A percentile compares a stretch with the other conserved stretches of the same genome.
Conservation (phyloP, 2,888 invertebrate genomes). For the Leptopilina syphax region DNA sequence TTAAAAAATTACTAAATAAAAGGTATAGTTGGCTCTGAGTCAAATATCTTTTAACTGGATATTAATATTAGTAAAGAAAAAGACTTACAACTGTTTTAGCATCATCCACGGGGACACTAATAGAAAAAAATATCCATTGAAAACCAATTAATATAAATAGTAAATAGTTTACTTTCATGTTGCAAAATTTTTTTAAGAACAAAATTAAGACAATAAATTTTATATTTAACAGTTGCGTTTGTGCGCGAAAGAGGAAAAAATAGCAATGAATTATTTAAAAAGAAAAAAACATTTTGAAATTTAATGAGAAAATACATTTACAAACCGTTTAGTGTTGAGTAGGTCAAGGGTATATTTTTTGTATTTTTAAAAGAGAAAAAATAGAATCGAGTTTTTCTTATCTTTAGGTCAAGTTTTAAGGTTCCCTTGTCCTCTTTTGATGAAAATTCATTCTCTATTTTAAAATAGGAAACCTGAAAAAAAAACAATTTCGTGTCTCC, state of each 20-base stretch:
- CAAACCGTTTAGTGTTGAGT: not conserved
- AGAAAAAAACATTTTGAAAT: not conserved
- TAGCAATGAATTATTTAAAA: not conserved
- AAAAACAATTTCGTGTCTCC: too few relatives aligned
- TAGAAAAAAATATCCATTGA: not conserved
- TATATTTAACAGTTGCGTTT: too few relatives aligned
- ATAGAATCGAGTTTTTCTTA: not conserved
- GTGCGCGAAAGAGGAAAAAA: not conserved
- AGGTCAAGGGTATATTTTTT: not conserved
- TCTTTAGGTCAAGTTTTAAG: not conserved
- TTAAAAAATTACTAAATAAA: too few relatives aligned
- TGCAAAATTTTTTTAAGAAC: not conserved
- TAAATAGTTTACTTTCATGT: not conserved
- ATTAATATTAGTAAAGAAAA: too few relatives aligned
- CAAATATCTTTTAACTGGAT: too few relatives aligned
- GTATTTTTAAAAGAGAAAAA: not conserved
- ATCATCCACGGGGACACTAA: not conserved
- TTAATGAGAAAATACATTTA: not conserved
- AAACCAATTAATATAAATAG: not conserved
- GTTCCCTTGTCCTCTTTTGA: not conserved
- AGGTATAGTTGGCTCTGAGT: too few relatives aligned
- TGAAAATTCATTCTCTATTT: not conserved
- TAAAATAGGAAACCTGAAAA: too few relatives aligned
- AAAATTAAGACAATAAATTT: not conserved
- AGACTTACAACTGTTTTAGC: not conserved